These are phyloP conservation scores for Echinarachnius parma DNA, from an alignment of 53 echinoderm and acorn worm species.

Conservation along the genomic window DNA sequence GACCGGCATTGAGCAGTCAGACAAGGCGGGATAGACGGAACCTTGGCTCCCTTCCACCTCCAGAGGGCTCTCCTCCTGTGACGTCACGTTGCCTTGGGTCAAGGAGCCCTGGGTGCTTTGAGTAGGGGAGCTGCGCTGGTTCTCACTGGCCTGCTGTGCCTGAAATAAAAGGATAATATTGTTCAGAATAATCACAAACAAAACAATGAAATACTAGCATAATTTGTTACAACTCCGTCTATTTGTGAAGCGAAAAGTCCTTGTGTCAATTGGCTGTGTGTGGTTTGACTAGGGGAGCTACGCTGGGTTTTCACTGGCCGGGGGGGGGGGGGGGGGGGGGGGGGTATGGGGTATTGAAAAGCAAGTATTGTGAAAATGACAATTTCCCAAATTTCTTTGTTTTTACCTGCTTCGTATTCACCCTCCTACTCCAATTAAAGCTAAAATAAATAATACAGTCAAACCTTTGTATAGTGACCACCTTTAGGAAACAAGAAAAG, in stretches of 20 bases:
- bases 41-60: constrained; percentile 69
- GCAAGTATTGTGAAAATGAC: background rate
- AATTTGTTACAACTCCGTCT: too few relatives aligned
- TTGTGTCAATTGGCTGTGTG: background rate
- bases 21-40: constrained; percentile 71
- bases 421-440: too few relatives aligned
- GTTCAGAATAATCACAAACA: background rate
- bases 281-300: background rate
- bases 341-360: background rate
- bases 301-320: constrained; percentile 7
- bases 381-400: too few relatives aligned
- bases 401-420: too few relatives aligned
- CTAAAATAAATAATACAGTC: background rate
- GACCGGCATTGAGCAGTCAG: constrained; percentile 72
- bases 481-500: too few relatives aligned
- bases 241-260: background rate
- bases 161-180: background rate
- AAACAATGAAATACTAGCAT: too few relatives aligned
- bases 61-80: constrained; percentile 66
- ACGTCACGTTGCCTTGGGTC: constrained; percentile 51
- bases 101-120: constrained; percentile 38
- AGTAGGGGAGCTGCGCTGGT: constrained; percentile 4
- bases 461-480: background rate
- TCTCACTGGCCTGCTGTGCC: background rate
- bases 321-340: background rate